Conservation (phyloP, 1,140 invertebrate genomes). For the Brachionus rubens region DNA sequence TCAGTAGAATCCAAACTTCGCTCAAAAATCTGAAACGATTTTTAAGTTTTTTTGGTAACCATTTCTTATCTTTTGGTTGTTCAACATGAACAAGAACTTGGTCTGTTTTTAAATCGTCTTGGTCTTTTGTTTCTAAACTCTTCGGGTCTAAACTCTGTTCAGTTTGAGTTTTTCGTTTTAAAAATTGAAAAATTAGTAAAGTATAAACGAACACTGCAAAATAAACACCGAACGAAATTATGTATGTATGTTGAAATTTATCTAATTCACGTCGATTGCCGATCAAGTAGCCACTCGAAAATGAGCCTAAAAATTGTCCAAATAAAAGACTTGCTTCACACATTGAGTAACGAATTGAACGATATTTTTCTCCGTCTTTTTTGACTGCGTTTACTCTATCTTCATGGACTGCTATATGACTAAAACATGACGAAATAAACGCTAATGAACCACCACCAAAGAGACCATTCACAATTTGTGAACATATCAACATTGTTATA, state of each 20-base stretch:
- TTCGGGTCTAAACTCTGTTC: too few species aligned
- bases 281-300: constrained; percentile 17
- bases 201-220: constrained; percentile 29
- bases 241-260: constrained; percentile 40
- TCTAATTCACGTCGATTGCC: constrained; percentile 1
- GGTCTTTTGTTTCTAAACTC: neutral
- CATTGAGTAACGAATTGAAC: constrained; percentile 32
- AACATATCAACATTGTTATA: neutral
- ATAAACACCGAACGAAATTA: constrained; percentile 18
- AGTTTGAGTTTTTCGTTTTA: neutral
- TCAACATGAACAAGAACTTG: neutral
- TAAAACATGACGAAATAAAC: constrained; percentile 42
- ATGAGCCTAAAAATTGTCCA: constrained; percentile 42
- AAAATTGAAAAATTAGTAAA: constrained; percentile 28
- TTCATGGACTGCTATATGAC: constrained; percentile 22
- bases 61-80: neutral
- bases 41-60: neutral
- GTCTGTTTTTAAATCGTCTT: neutral
- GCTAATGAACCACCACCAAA: constrained; percentile 37
- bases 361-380: neutral
- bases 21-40: constrained; percentile 15
- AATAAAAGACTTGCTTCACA: constrained; percentile 14
- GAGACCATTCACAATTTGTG: constrained; percentile 27
- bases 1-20: constrained; percentile 5
- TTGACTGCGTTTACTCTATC: neutral